Conservation (phyloP, 2,797 vertebrate genomes). For the Cichlasoma orientale region DNA sequence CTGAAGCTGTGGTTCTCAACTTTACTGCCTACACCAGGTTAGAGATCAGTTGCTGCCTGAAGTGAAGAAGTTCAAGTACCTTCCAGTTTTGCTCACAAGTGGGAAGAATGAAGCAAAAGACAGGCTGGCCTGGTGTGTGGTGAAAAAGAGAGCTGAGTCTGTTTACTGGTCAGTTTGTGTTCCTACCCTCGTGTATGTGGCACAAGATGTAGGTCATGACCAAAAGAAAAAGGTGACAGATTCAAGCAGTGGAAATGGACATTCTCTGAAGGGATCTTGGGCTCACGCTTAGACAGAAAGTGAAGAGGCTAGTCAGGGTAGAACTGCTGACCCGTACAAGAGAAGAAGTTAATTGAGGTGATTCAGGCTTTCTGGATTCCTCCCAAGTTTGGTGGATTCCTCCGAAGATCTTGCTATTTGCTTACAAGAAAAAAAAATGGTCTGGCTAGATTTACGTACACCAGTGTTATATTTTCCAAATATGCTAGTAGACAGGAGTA, state of each 20-base stretch:
- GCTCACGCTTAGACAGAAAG: background rate
- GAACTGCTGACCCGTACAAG: background rate
- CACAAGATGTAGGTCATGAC: background rate
- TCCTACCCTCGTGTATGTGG: background rate
- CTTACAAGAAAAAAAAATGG: background rate
- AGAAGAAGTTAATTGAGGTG: background rate
- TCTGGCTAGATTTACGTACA: background rate
- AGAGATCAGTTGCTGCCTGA: background rate
- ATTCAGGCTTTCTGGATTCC: background rate
- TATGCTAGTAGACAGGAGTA: background rate
- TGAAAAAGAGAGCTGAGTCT: background rate
- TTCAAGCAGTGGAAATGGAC: background rate
- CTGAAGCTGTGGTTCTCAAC: background rate
- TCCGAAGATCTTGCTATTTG: background rate
- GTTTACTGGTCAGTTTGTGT: background rate
- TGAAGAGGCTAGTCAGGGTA: background rate
- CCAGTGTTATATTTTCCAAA: background rate
- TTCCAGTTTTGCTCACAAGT: background rate
- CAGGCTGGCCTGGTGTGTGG: fast-evolving
- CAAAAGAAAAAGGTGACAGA: background rate
- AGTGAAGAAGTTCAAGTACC: background rate
- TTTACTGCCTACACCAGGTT: background rate
- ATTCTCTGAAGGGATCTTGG: background rate
- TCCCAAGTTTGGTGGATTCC: no score
- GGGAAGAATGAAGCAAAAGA: background rate